Percentiles rank a stretch among this genome's conserved stretches.
Evolutionary conservation across 2,797 vertebrate genomes (phyloP).

Genomic region (Parotocinclus haroldoi): DNA sequence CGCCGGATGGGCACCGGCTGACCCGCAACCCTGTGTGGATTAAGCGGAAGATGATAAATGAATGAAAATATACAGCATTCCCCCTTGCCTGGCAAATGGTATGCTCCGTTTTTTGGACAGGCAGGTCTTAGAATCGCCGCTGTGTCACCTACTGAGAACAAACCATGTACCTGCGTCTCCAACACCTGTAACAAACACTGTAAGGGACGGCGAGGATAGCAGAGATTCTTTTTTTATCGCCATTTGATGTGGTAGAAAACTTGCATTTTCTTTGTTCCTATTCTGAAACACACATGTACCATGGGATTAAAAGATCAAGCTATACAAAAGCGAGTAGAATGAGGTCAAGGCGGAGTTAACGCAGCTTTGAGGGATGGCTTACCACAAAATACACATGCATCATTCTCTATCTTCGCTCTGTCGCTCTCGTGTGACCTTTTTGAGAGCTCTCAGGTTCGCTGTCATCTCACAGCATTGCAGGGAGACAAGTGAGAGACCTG

Average conservation of each 20-base stretch:
- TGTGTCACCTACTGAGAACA: background rate
- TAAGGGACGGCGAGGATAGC: too few species aligned
- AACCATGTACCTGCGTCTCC: background rate
- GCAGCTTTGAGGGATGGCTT: constrained; percentile 11
- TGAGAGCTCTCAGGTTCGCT: constrained; percentile 14
- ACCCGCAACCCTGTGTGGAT: too few species aligned
- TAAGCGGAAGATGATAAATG: too few species aligned
- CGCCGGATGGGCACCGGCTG: too few species aligned
- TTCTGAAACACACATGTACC: background rate
- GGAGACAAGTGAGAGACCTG: constrained; percentile 14
- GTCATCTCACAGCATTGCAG: constrained; percentile 15
- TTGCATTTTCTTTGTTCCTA: background rate
- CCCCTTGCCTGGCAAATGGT: too few species aligned
- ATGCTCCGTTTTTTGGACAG: too few species aligned
- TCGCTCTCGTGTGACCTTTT: background rate
- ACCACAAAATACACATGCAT: background rate
- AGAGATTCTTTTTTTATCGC: background rate
- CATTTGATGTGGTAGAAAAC: background rate
- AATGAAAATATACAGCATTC: too few species aligned
- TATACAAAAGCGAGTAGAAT: constrained; percentile 2
- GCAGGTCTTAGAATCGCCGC: too few species aligned
- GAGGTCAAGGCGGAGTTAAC: constrained; percentile 1
- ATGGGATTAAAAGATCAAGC: background rate
- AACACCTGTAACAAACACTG: background rate
- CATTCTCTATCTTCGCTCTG: background rate